Evolutionary conservation across 2,113 vertebrate genomes (phyloP), one percentile per base, ranked within the genome.

Genomic region (Alligator sinensis): DNA sequence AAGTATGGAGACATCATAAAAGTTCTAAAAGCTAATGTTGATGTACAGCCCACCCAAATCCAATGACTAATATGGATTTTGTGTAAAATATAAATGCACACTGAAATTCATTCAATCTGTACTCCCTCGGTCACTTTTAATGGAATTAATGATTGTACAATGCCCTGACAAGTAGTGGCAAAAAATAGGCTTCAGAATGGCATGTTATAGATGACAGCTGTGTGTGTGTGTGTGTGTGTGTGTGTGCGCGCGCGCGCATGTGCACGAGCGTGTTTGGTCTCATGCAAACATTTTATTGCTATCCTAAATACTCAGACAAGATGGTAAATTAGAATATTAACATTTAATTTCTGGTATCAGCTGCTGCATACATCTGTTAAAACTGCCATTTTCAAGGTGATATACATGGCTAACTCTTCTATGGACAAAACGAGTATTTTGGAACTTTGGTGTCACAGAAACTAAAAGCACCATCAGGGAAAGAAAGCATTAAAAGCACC

Each of bases 381-480:
- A 86, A 79, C 22, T 47, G 57, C 47, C 78, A 64, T 74, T 79
- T 89, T 75, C 58, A 21, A 94, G 81, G 59, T 62, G 59, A 82
- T 55, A 64, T 0, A 54, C 30, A 30, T 74, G 87, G 38, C 38
- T 89, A 88, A 25, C 1, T 82, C 86, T 57, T 82, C 68, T 86
- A 68, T 80, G 22, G 34, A 68, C 64, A 85, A 77, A 59, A 34
- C 84, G 87, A 76, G 24, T 58, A 62, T 27, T 68, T 55, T 75
- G 70, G 58, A 89, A 5, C 15, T 81, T 60, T 13, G 14, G 93
- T 87, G 79, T 9, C 47, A 64, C 66, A 80, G 94, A 92, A 94
- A 88, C 94, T 87, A 95, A 90, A 96, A 95, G 78, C 74, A 93
- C 30, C 96, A 93, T 81, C 89, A 95, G 94, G 96, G 78, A 96